Percentiles rank a stretch among this genome's conserved stretches.
phyloP scores from a whole-genome alignment of 2,888 invertebrate species.

The Adineta ricciae region DNA sequence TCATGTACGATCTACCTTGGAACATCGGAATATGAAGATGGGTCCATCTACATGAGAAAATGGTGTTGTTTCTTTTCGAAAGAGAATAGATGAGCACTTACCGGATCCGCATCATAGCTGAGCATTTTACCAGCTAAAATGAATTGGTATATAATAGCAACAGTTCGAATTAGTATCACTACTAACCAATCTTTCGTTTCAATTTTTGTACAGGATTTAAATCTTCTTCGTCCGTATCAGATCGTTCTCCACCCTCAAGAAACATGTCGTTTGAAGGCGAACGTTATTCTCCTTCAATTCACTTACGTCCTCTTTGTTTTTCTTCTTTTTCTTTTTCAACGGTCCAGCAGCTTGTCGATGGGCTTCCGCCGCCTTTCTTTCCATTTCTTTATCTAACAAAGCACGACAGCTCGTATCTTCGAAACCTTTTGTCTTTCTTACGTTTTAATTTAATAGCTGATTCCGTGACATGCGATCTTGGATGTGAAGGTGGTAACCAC shows the following conservation, averaged over 20 bases:
- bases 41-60: slow-evolving; percentile 25
- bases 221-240: neutral
- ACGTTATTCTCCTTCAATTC: neutral
- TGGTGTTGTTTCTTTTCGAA: neutral
- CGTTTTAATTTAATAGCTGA: slow-evolving; percentile 15
- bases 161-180: neutral
- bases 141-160: neutral
- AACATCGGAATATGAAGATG: slow-evolving; percentile 31
- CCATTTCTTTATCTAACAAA: neutral
- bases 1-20: neutral
- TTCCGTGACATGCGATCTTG: slow-evolving; percentile 56
- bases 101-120: neutral
- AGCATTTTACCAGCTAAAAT: slow-evolving; percentile 5
- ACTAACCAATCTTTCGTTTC: slow-evolving; percentile 11
- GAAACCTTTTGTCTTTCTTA: neutral
- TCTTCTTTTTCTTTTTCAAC: neutral
- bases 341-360: neutral
- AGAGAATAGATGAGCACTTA: neutral
- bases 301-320: neutral
- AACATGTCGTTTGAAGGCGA: neutral
- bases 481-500: slow-evolving; percentile 86
- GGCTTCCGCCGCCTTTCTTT: slow-evolving; percentile 6
- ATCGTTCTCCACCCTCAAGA: neutral
- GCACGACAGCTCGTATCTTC: no score
- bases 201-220: neutral